A percentile compares a stretch with the other conserved stretches of the same genome.
phyloP scores from a whole-genome alignment of 2,888 invertebrate genomes.

The Stenichneumon culpator region DNA sequence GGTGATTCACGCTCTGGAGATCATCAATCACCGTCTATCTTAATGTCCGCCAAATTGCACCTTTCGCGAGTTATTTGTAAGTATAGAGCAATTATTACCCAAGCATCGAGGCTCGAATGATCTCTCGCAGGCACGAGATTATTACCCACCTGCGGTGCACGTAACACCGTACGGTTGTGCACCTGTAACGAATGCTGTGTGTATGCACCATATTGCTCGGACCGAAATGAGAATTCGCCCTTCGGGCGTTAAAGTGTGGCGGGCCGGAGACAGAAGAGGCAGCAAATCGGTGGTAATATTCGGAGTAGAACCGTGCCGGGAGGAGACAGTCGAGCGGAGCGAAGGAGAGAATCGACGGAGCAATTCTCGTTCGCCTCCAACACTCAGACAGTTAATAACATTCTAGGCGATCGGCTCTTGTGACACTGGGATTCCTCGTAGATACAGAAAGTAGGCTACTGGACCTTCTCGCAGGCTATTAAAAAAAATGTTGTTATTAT shows the following conservation, averaged over 20 bases:
- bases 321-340: slow-evolving; percentile 44
- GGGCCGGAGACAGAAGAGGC: neutral
- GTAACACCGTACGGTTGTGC: neutral
- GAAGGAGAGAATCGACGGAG: slow-evolving; percentile 39
- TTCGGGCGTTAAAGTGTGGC: slow-evolving; percentile 16
- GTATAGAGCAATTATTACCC: slow-evolving; percentile 47
- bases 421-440: slow-evolving; percentile 46
- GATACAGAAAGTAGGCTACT: slow-evolving; percentile 31
- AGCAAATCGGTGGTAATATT: neutral
- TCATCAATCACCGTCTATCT: slow-evolving; percentile 36
- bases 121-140: slow-evolving; percentile 9
- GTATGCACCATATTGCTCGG: neutral
- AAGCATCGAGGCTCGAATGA: slow-evolving; percentile 28
- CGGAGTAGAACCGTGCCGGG: slow-evolving; percentile 15
- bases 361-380: slow-evolving; percentile 54
- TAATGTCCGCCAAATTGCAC: slow-evolving; percentile 39
- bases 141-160: neutral
- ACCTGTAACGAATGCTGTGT: neutral
- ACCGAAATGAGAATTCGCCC: neutral
- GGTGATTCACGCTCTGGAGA: neutral
- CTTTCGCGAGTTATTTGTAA: slow-evolving; percentile 21
- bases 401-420: slow-evolving; percentile 38
- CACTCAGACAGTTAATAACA: slow-evolving; percentile 39
- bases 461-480: slow-evolving; percentile 32
- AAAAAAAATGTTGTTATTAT: slow-evolving; percentile 51